Conservation (phyloP, 1,140 invertebrate species). For the Drosophila rhopaloa region DNA sequence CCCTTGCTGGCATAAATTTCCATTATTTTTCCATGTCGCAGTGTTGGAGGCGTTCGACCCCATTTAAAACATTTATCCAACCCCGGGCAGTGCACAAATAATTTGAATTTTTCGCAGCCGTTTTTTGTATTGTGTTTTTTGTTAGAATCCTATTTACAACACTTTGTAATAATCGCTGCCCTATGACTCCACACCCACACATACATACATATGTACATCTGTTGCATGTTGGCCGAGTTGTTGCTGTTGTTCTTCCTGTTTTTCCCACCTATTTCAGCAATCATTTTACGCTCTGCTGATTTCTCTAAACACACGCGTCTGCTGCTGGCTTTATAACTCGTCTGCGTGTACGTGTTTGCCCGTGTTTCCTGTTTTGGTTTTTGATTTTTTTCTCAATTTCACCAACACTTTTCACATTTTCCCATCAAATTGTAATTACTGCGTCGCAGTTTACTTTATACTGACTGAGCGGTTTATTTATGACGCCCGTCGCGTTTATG, state of each 20-base stretch:
- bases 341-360: slow-evolving; percentile 15
- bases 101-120: slow-evolving; percentile 41
- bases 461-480: slow-evolving; percentile 6
- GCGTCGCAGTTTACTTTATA: slow-evolving; percentile 20
- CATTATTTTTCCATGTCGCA: slow-evolving; percentile 46
- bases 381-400: slow-evolving; percentile 16
- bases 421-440: slow-evolving; percentile 62
- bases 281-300: slow-evolving; percentile 26
- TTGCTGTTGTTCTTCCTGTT: slow-evolving; percentile 51
- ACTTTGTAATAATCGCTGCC: slow-evolving; percentile 31
- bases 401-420: slow-evolving; percentile 39
- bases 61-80: slow-evolving; percentile 34
- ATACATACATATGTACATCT: slow-evolving; percentile 37
- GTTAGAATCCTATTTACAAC: slow-evolving; percentile 12
- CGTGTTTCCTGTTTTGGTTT: slow-evolving; percentile 32
- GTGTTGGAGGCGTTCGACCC: slow-evolving; percentile 22
- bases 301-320: slow-evolving; percentile 33
- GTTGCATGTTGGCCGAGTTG: slow-evolving; percentile 64
- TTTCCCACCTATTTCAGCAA: slow-evolving; percentile 24
- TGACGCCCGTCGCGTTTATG: slow-evolving; percentile 13
- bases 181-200: slow-evolving; percentile 1
- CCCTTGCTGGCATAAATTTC: slow-evolving; percentile 53
- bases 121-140: slow-evolving; percentile 22
- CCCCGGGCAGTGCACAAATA: slow-evolving; percentile 17
- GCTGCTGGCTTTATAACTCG: slow-evolving; percentile 6